Evolutionary conservation across 2,113 vertebrate genomes (phyloP).

Genomic region (Antechinus flavipes): DNA sequence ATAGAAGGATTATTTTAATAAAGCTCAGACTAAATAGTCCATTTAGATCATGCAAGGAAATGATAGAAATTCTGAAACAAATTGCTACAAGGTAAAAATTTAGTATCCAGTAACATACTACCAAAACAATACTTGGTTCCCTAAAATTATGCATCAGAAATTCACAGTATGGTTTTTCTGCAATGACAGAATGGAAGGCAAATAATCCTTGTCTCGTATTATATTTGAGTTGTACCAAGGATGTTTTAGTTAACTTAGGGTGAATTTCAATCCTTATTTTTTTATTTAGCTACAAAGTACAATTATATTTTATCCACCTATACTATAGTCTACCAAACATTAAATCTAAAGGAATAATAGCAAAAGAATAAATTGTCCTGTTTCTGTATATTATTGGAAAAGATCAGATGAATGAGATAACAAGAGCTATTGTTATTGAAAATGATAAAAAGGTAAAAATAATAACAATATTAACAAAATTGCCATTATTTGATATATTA

Average conservation of each 20-base stretch:
- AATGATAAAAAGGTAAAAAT: neutral
- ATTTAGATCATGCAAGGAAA: neutral
- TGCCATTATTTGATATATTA: too few relatives aligned
- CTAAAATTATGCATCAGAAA: neutral
- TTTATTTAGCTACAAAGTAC: neutral
- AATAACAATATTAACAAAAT: neutral
- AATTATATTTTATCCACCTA: neutral
- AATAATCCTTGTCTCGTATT: neutral
- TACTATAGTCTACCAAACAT: neutral
- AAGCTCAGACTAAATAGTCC: too few relatives aligned
- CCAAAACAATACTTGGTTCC: neutral
- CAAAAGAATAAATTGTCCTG: neutral
- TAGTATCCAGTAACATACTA: neutral
- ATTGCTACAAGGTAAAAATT: neutral
- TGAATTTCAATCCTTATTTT: neutral
- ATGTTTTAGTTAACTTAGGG: neutral
- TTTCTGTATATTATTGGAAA: neutral
- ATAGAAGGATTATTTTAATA: neutral
- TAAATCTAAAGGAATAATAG: neutral
- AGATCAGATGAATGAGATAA: neutral
- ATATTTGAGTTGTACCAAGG: neutral
- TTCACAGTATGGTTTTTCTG: neutral
- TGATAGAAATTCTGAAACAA: neutral
- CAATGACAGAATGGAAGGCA: neutral
- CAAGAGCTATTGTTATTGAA: neutral